phyloP scores from a whole-genome alignment of 1,140 invertebrate species.

The Drosophila quadrilineata region DNA sequence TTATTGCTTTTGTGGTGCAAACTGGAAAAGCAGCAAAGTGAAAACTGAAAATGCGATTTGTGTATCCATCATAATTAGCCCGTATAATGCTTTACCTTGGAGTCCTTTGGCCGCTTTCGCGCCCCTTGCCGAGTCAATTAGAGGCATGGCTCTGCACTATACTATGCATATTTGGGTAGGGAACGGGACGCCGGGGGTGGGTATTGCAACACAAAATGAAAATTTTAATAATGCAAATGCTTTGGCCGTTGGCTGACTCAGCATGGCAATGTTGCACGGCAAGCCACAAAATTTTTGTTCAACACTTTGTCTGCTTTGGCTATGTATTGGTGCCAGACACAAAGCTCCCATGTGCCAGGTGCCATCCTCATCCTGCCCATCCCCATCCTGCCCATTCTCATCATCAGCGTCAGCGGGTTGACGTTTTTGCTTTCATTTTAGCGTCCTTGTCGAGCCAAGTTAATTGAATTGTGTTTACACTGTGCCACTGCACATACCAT shows the following conservation, averaged over 20 bases:
- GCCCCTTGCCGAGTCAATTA: constrained; percentile 72
- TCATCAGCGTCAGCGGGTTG: constrained; percentile 53
- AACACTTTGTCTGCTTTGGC: constrained; percentile 11
- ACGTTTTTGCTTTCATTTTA: constrained; percentile 63
- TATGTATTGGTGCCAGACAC: constrained; percentile 11
- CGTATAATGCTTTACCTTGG: not conserved
- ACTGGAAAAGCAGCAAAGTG: not conserved
- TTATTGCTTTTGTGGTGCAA: not conserved
- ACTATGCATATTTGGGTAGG: constrained; percentile 11
- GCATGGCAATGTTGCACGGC: constrained; percentile 54
- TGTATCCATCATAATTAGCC: constrained; percentile 15
- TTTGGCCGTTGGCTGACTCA: constrained; percentile 32
- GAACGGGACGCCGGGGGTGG: not conserved
- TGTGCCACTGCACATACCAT: constrained; percentile 34
- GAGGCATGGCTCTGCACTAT: constrained; percentile 7
- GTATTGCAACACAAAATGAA: constrained; percentile 50
- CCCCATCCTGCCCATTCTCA: constrained; percentile 24
- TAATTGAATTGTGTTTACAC: constrained; percentile 79
- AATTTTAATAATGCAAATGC: constrained; percentile 74
- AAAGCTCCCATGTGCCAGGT: constrained; percentile 8
- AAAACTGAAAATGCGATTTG: constrained; percentile 24
- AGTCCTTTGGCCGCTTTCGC: not conserved
- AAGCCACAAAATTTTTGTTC: constrained; percentile 9
- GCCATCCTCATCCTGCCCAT: constrained; percentile 20
- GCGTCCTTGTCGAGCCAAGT: constrained; percentile 53